These are phyloP conservation scores for Poeciliopsis presidionis DNA, from an alignment of 2,797 vertebrate species.

Conservation along the genomic window DNA sequence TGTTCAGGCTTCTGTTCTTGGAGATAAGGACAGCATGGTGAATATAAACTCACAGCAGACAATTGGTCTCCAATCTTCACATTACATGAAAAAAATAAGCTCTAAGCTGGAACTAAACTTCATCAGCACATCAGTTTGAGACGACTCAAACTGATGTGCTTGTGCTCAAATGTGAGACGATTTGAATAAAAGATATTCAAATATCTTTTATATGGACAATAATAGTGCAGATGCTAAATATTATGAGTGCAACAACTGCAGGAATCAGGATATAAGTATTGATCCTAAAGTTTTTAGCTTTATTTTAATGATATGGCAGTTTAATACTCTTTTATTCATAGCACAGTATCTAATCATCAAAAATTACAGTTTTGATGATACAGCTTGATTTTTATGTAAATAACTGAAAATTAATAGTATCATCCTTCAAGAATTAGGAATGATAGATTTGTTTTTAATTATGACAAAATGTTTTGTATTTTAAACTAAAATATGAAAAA, in stretches of 20 bases:
- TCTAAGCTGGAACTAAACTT: slow-evolving; percentile 23
- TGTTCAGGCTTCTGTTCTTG: slow-evolving; percentile 26
- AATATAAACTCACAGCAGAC: slow-evolving; percentile 30
- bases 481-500: background rate
- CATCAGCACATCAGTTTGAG: slow-evolving; percentile 20
- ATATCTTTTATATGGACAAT: background rate
- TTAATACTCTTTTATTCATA: background rate
- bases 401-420: no score
- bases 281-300: background rate
- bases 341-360: background rate
- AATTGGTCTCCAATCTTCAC: slow-evolving; percentile 37
- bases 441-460: background rate
- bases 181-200: no score
- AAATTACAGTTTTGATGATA: background rate
- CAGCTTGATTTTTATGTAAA: background rate
- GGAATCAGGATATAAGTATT: background rate
- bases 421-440: background rate
- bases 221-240: slow-evolving; percentile 22
- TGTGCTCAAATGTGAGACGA: no score
- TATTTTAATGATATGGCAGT: background rate
- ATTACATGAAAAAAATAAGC: slow-evolving; percentile 34
- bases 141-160: no score
- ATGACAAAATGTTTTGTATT: background rate
- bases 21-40: slow-evolving; percentile 37
- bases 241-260: background rate